phyloP scores from a whole-genome alignment of 92 coral and sea anemone genomes.

The Zoanthus gigantus region DNA sequence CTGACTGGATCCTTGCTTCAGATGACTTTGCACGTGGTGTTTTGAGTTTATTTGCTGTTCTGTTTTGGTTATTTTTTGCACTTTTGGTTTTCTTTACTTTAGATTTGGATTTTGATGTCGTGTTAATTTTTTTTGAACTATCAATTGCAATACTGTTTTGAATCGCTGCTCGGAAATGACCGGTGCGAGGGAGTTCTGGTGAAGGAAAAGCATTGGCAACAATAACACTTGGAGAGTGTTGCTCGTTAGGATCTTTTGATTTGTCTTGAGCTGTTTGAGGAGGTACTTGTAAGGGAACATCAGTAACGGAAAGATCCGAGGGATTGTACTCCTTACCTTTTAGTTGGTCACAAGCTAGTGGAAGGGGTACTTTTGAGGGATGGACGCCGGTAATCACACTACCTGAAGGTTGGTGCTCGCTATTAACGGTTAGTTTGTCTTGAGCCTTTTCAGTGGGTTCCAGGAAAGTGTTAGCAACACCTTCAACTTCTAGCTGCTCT shows the following conservation, averaged over 20 bases:
- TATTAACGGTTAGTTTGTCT: too few species aligned
- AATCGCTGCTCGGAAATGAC: slow-evolving; percentile 46
- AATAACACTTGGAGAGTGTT: background rate
- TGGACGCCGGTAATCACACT: too few species aligned
- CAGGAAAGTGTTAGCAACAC: too few species aligned
- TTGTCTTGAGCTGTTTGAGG: background rate
- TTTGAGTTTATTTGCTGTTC: slow-evolving; percentile 19
- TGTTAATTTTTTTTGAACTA: slow-evolving; percentile 41
- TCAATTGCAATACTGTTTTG: slow-evolving; percentile 41
- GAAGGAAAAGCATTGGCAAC: slow-evolving; percentile 91
- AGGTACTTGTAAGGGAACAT: background rate
- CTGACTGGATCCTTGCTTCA: slow-evolving; percentile 5
- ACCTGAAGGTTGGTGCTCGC: too few species aligned
- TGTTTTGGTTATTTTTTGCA: slow-evolving; percentile 50
- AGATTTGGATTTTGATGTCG: slow-evolving; percentile 25
- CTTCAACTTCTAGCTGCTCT: too few species aligned
- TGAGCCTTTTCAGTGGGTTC: too few species aligned
- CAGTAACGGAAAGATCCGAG: too few species aligned
- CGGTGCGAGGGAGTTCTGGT: slow-evolving; percentile 79
- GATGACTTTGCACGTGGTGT: slow-evolving; percentile 19
- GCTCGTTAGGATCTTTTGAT: background rate
- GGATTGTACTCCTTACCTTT: too few species aligned
- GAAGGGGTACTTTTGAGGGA: too few species aligned
- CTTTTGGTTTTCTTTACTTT: slow-evolving; percentile 54
- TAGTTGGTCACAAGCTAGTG: too few species aligned